Base-by-base conservation (phyloP, 1,140 invertebrate species). In the Brachionus sp. region DNA sequence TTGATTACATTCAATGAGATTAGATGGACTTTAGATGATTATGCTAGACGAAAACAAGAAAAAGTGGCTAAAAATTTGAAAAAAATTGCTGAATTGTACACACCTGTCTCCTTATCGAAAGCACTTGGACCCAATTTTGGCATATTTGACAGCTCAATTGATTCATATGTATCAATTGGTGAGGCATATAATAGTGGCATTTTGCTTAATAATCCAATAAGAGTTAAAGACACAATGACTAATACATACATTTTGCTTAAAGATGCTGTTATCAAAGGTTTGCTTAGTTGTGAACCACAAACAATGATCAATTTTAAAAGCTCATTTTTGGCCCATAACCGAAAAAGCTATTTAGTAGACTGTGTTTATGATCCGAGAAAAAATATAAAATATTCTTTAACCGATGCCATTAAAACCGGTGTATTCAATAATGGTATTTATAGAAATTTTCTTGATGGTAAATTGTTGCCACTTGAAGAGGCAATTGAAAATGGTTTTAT, bases 231-330 rank as follows among this genome's bases (percentile, higher is more conserved):
- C 7, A 12, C 77, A 16, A 12, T 9, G 2, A 23, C 2, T 33
- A 62, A 25, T 42, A 57, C 39, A 3, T 62, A 80, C 16, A 25
- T 62, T 3, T 19, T 66, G 35, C 33, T 80, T n/a, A 57, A 66
- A 62, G 77, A 57, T 19, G 77, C 77, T 3, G 50, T 80, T 9
- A 29, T 80, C 19, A 80, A 80, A 64, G 77, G 77, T 13, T n/a
- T 80, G n/a, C 12, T 80, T n/a, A 80, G 77, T 39, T 80, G 77
- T 80, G 37, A 66, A 25, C 46, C 77, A 0, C 19, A n/a, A 0
- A 57, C 12, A n/a, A 25, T 42, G 35, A 19, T 44, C 50, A 64
- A 57, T 37, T 62, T 62, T 23, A 57, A 62, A 37, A 80, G 77
- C n/a, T 80, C 29, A 4, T 80, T 80, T 44, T 23, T 62, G 6